Evolutionary conservation across 1,140 invertebrate species (phyloP).

Genomic region (Zaprionus inermis): DNA sequence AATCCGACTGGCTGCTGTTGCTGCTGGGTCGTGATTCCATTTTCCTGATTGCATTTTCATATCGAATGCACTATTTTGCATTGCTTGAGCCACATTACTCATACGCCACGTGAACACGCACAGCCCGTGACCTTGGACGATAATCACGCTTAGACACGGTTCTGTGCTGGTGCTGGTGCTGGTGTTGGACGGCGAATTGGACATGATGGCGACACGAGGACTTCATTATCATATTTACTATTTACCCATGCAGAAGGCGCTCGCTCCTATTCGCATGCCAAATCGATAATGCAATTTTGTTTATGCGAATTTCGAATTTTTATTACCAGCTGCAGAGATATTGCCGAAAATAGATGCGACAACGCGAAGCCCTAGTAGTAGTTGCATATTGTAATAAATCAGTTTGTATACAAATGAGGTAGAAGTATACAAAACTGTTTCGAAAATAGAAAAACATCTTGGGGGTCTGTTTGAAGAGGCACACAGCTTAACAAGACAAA

Average conservation of each 20-base stretch:
- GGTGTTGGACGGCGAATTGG: too few relatives aligned
- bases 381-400: constrained; percentile 10
- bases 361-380: constrained; percentile 36
- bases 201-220: neutral
- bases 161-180: neutral
- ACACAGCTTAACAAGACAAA: neutral
- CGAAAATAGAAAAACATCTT: neutral
- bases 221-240: constrained; percentile 42
- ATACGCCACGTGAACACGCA: constrained; percentile 46
- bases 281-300: constrained; percentile 43
- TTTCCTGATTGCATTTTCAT: constrained; percentile 78
- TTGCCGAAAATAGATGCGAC: constrained; percentile 11
- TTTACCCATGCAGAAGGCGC: constrained; percentile 27
- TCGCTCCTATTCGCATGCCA: neutral
- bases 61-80: constrained; percentile 41
- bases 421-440: neutral
- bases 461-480: neutral
- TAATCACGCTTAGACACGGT: constrained; percentile 9
- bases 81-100: constrained; percentile 50
- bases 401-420: neutral
- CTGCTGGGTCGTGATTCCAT: constrained; percentile 41
- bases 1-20: constrained; percentile 11
- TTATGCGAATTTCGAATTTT: constrained; percentile 31
- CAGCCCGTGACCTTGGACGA: constrained; percentile 48
- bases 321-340: neutral